Base-by-base conservation (phyloP, 1,140 invertebrate species). In the Halesus radiatus region DNA sequence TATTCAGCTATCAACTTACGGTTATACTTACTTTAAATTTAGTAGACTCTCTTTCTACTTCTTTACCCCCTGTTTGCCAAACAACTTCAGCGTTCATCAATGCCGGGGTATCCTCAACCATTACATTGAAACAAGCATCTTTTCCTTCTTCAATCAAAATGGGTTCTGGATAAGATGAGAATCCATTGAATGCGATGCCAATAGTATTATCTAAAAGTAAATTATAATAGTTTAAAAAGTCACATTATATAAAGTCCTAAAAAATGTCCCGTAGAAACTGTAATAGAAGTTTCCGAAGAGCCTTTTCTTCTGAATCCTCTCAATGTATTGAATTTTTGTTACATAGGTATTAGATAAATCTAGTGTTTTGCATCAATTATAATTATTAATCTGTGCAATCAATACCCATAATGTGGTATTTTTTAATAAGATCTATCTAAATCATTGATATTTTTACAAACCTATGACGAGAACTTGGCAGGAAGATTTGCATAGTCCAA, bases 401-500 rank as follows among this genome's bases (percentile, higher is more conserved):
- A 37, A 37, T 37, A 6, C 7, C 7, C 37, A 13, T 45, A 29
- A 29, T 45, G n/a, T n/a, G n/a, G n/a, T n/a, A n/a, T n/a, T n/a
- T n/a, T n/a, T n/a, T n/a, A n/a, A 45, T 13, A 1, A 45, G 8
- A 45, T 45, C 37, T 37, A 32, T 66, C 16, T 66, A 32, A 18
- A 26, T 5, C 5, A 29, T 64, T 10, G 8, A 32, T 29, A 3
- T 1, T 26, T 84, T 16, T 56, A 85, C 77, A 58, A 73, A 80
- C 70, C 88, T 68, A 84, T 53, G 13, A 89, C 84, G 62, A 79
- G 84, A 53, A 89, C 81, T 45, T 86, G 83, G 7, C 86, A 87
- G 64, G 84, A 85, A 52, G 84, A 87, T 78, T 76, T 83, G 80
- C 86, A 88, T 20, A 84, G 84, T 18, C 85, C 64, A 73, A 76